A percentile compares a stretch with the other conserved stretches of the same genome.
Evolutionary conservation across 2,797 vertebrate species (phyloP).

Genomic region (Sebastes steindachneri): DNA sequence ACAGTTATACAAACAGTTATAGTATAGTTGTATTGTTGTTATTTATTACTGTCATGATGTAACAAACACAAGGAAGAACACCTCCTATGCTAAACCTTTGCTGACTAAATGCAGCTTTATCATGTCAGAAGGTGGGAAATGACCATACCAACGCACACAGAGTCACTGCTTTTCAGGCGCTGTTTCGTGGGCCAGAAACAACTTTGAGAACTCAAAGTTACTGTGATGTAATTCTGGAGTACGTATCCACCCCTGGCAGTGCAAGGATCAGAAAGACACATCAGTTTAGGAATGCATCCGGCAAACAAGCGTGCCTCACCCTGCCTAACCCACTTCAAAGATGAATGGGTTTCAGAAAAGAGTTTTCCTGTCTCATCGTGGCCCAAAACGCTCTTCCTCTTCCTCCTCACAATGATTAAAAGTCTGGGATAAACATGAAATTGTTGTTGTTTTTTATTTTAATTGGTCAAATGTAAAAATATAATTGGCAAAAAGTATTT

Average conservation of each 20-base stretch:
- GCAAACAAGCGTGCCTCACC: background rate
- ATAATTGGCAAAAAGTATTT: background rate
- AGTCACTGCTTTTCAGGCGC: background rate
- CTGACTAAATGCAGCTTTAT: background rate
- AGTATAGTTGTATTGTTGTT: background rate
- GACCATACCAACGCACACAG: background rate
- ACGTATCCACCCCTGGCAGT: background rate
- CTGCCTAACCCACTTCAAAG: constrained; percentile 36
- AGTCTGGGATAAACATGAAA: background rate
- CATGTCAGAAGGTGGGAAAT: background rate
- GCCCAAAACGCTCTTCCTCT: background rate
- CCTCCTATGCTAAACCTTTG: background rate
- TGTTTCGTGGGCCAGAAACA: constrained; percentile 2
- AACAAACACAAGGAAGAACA: background rate
- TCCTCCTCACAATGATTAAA: background rate
- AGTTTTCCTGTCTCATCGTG: background rate
- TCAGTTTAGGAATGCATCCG: background rate
- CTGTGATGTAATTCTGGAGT: background rate
- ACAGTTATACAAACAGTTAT: background rate
- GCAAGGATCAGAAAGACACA: background rate
- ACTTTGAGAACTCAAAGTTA: background rate
- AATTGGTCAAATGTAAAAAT: constrained; percentile 1
- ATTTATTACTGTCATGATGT: background rate
- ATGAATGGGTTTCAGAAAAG: background rate
- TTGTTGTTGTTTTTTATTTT: background rate